Conservation (phyloP, 2,888 invertebrate genomes). For the Drosophila mulleri region DNA sequence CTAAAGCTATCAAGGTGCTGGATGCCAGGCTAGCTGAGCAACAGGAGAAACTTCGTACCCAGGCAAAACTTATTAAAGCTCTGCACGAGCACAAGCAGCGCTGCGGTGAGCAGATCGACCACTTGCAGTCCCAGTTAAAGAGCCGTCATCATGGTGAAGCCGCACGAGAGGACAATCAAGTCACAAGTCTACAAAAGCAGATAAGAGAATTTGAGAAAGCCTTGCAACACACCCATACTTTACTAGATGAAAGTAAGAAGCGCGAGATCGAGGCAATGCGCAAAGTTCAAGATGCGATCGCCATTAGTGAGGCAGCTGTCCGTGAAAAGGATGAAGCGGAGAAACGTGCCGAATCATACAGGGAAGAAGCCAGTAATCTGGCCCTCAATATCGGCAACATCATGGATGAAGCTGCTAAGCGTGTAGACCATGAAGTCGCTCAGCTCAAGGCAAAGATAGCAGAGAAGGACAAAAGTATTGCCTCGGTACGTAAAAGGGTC, state of each 20-base stretch:
- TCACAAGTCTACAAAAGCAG: constrained; percentile 68
- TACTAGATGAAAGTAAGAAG: constrained; percentile 83
- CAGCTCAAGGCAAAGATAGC: constrained; percentile 87
- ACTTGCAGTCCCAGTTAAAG: constrained; percentile 61
- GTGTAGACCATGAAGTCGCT: constrained; percentile 87
- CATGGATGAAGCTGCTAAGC: constrained; percentile 87
- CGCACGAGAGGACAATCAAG: constrained; percentile 18
- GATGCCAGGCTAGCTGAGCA: constrained; percentile 66
- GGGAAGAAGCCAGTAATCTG: constrained; percentile 87
- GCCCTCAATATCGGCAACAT: constrained; percentile 86
- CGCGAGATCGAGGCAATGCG: constrained; percentile 86
- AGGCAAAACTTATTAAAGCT: constrained; percentile 50
- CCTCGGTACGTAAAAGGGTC: constrained; percentile 85
- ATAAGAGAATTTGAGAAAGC: constrained; percentile 84
- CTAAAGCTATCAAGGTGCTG: constrained; percentile 86
- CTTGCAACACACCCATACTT: constrained; percentile 83
- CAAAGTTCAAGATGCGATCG: constrained; percentile 87
- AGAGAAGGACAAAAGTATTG: constrained; percentile 86
- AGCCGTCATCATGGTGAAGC: not conserved
- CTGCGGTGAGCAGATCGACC: constrained; percentile 48
- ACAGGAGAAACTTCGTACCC: constrained; percentile 37
- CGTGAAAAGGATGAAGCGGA: constrained; percentile 87
- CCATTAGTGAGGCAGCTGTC: constrained; percentile 86
- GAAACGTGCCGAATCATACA: constrained; percentile 85
- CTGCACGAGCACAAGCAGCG: constrained; percentile 69